Base-by-base conservation (phyloP, 1,140 invertebrate species). In the Elymnias hypermnestra region DNA sequence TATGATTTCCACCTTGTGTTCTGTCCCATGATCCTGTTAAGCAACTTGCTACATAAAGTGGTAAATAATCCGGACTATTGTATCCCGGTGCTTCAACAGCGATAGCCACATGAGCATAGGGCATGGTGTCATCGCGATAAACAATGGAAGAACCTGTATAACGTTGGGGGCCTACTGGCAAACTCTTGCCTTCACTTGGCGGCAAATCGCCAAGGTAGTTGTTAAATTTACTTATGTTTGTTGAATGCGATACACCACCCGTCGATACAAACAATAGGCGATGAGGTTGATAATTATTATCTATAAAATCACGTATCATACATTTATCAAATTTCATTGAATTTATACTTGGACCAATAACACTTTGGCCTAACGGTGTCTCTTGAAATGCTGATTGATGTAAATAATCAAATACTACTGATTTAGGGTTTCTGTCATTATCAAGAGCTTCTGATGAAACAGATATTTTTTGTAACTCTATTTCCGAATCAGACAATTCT, bases 211-310 rank as follows among this genome's bases (percentile, higher is more conserved):
- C 83, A 57, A 73, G 58, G 12, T 37, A 29, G 0, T 42, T 7
- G n/a, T 54, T 39, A 3, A 45, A 93, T 5, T 95, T 70, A 29
- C 91, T 83, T 7, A 38, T 14, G 12, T 49, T 10, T 93, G 91
- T 12, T 0, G 92, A 87, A 61, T 98, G 97, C 45, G 92, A 86
- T 0, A 97, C 91, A 50, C 94, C 94, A 38, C 97, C 97, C 55
- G 96, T 94, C 44, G 92, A 94, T 40, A 95, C 94, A 12, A 99
- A 76, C 3, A 97, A 94, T 75, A 98, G 93, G 50, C 95, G 89
- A 41, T 63, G 69, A 1, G 94, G 93, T 60, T 93, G 94, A 84
- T 98, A 98, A 81, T 97, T 93, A 17, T 88, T 89, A 22, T 88
- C 89, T 22, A 98, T 90, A 71, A 97, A 98, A 3, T 90, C 69